Base-by-base conservation (phyloP, 2,888 invertebrate species). In the Synanthedon tipuliformis region DNA sequence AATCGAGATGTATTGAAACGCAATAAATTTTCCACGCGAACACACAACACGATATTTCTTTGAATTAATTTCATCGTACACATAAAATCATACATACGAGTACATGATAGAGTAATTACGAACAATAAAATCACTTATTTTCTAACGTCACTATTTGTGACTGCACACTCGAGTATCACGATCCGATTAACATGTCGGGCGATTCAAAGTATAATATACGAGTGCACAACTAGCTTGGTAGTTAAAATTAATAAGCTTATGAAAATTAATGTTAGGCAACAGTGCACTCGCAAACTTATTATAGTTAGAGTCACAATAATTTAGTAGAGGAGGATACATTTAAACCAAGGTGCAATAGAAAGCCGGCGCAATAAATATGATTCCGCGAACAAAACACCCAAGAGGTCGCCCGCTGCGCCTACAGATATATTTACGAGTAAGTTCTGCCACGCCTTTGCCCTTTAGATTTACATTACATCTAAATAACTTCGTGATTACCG, bases 391-490 rank as follows among this genome's bases (percentile, higher is more conserved):
- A 77, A 78, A 78, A 80, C 80, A 73, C 73, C 76, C 71, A 73
- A 78, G 77, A 78, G 81, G 81, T 84, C 78, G 78, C 81, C 82
- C 75, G 83, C 82, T 84, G 83, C 68, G 81, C 73, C 74, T 73
- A 75, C 76, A 78, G 78, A 83, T 77, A 76, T 76, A 78, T 81
- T 83, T 79, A 82, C 75, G 72, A 76, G 67, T 71, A 74, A 64
- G 69, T 70, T 72, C 69, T 64, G 68, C 75, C 79, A 76, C 81
- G 81, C 83, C 81, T 78, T 66, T 80, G 77, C 84, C 81, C 81
- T 83, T 83, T 84, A 70, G 68, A 78, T 78, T 78, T 78, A 80
- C 73, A 71, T 75, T 71, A 75, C 71, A 71, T 71, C 73, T 72
- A 75, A 80, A 81, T 76, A 75, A 71, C 73, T 73, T 69, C 73